Evolutionary conservation across 2,113 vertebrate species (phyloP).

Genomic region (Myotis yumanensis): DNA sequence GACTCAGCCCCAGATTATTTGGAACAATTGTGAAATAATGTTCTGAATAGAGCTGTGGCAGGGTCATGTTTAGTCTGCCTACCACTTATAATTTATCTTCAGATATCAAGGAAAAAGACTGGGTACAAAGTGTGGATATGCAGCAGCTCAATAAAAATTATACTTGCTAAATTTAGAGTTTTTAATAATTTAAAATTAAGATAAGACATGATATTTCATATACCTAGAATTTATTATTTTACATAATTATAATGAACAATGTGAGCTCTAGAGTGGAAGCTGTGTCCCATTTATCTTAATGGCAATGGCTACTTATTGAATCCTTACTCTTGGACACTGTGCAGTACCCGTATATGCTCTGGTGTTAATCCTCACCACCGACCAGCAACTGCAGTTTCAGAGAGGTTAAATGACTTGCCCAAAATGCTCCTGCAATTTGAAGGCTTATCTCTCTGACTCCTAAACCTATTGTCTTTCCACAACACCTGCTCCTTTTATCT

Average conservation of each 20-base stretch:
- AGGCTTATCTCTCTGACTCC: slow-evolving; percentile 6
- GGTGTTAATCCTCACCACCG: not conserved
- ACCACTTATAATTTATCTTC: slow-evolving; percentile 37
- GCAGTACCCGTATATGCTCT: not conserved
- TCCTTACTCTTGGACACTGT: not conserved
- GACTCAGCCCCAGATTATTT: slow-evolving; percentile 60
- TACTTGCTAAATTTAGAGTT: not conserved
- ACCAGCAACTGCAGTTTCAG: not conserved
- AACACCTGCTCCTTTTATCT: slow-evolving; percentile 12
- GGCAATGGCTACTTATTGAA: not conserved
- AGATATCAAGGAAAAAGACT: slow-evolving; percentile 2
- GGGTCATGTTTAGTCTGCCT: not conserved
- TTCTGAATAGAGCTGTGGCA: not conserved
- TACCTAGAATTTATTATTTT: not conserved
- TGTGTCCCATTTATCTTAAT: not conserved
- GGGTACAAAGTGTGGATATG: not conserved
- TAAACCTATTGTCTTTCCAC: not conserved
- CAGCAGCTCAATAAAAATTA: not conserved
- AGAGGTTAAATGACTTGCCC: slow-evolving; percentile 48
- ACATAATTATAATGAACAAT: not conserved
- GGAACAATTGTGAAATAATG: slow-evolving; percentile 68
- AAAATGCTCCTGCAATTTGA: not conserved
- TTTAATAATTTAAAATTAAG: slow-evolving; percentile 15
- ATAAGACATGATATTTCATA: not conserved
- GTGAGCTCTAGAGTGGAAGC: not conserved